Evolutionary conservation across 2,888 invertebrate genomes (phyloP).

Genomic region (Heliconius ismenius): DNA sequence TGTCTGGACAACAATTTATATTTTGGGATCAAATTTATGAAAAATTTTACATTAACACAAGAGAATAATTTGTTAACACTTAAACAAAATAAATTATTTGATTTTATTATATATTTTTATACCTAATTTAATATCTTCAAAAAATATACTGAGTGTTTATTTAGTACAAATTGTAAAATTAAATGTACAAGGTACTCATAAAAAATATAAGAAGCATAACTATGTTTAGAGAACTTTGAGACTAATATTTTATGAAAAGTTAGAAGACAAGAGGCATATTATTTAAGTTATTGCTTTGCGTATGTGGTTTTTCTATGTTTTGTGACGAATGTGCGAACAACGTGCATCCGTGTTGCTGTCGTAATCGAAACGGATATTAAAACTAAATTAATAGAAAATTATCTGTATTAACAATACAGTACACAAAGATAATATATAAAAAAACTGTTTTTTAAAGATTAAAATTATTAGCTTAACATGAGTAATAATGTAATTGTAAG

Average conservation of each 20-base stretch:
- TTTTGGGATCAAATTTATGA: constrained; percentile 71
- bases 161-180: neutral
- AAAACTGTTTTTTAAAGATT: neutral
- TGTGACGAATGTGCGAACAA: constrained; percentile 38
- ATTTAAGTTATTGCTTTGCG: constrained; percentile 4
- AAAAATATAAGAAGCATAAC: neutral
- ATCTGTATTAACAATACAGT: neutral
- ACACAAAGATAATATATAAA: neutral
- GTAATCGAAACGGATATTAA: constrained; percentile 16
- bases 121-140: too few species aligned
- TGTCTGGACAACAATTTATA: constrained; percentile 49
- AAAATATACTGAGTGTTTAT: neutral
- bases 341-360: constrained; percentile 39
- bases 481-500: constrained; percentile 14
- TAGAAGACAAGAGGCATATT: neutral
- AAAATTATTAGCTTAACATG: neutral
- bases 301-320: constrained; percentile 38
- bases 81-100: too few species aligned
- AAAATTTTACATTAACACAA: constrained; percentile 54
- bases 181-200: neutral
- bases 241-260: neutral
- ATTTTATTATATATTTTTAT: too few species aligned
- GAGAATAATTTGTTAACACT: constrained; percentile 42
- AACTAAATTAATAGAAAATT: neutral
- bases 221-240: neutral